Evolutionary conservation across 2,888 invertebrate species (phyloP).

Genomic region (Hartigia nigra): DNA sequence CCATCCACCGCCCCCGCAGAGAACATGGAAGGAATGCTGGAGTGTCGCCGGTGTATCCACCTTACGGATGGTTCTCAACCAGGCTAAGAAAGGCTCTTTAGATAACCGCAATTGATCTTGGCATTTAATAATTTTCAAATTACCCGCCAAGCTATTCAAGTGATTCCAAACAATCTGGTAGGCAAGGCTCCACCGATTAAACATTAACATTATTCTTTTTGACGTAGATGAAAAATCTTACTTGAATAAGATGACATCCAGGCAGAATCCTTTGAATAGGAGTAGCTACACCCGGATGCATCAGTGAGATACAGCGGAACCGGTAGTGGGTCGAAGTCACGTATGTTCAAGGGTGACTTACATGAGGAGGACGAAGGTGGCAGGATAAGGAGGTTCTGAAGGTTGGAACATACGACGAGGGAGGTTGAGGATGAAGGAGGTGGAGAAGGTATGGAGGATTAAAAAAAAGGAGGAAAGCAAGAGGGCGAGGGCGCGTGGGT

Average conservation of each 20-base stretch:
- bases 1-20: slow-evolving; percentile 41
- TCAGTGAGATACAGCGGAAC: neutral
- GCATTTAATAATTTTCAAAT: neutral
- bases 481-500: slow-evolving; percentile 45
- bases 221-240: neutral
- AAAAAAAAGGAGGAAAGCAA: slow-evolving; percentile 39
- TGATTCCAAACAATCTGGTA: neutral
- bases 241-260: neutral
- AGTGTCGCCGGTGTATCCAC: slow-evolving; percentile 53
- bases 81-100: neutral
- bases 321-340: neutral
- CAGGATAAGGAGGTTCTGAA: neutral
- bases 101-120: neutral
- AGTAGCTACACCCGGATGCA: neutral
- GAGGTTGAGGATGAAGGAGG: slow-evolving; percentile 12
- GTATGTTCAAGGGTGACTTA: neutral
- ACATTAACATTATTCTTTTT: neutral
- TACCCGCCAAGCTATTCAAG: neutral
- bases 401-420: slow-evolving; percentile 18
- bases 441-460: slow-evolving; percentile 26
- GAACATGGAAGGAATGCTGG: slow-evolving; percentile 54
- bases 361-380: neutral
- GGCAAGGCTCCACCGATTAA: neutral
- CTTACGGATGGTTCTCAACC: slow-evolving; percentile 52
- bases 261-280: neutral